Evolutionary conservation across 2,888 invertebrate genomes (phyloP).

Genomic region (Agonopterix heracliana): DNA sequence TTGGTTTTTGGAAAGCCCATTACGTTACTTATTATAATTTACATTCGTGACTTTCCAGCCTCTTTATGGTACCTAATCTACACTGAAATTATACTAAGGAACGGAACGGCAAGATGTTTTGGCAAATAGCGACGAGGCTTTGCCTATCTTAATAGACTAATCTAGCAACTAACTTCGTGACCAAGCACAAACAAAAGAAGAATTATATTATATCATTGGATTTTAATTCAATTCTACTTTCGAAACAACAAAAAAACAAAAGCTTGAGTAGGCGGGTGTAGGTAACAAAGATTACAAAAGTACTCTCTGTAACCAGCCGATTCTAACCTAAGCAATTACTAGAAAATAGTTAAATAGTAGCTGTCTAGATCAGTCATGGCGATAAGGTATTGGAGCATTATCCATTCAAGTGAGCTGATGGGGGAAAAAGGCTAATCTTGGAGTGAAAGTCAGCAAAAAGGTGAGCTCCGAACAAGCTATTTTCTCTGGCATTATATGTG

Average conservation of each 20-base stretch:
- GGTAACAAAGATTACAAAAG: too few relatives aligned
- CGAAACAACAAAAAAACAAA: too few relatives aligned
- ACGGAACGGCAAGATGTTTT: too few relatives aligned
- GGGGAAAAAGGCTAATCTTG: constrained; percentile 33
- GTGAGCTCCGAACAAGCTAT: constrained; percentile 18
- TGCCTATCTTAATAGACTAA: neutral
- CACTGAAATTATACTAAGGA: too few relatives aligned
- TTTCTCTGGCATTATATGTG: constrained; percentile 30
- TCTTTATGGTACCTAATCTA: too few relatives aligned
- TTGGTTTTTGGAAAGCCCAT: too few relatives aligned
- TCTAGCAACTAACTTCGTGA: constrained; percentile 3
- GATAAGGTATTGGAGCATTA: constrained; percentile 25
- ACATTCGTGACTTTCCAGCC: too few relatives aligned
- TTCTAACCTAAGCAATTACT: constrained; percentile 9
- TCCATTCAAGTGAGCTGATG: constrained; percentile 22
- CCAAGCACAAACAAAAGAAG: constrained; percentile 7
- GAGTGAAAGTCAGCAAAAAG: constrained; percentile 44
- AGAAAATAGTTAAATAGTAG: constrained; percentile 30
- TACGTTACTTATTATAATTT: too few relatives aligned
- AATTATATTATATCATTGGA: constrained; percentile 9
- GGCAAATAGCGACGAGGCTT: too few relatives aligned
- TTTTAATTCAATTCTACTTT: constrained; percentile 2
- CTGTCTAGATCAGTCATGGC: constrained; percentile 26
- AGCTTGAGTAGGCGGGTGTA: too few relatives aligned
- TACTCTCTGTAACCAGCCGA: too few relatives aligned